Conservation (phyloP, 1,140 invertebrate genomes). For the Steinernema khuongi region DNA sequence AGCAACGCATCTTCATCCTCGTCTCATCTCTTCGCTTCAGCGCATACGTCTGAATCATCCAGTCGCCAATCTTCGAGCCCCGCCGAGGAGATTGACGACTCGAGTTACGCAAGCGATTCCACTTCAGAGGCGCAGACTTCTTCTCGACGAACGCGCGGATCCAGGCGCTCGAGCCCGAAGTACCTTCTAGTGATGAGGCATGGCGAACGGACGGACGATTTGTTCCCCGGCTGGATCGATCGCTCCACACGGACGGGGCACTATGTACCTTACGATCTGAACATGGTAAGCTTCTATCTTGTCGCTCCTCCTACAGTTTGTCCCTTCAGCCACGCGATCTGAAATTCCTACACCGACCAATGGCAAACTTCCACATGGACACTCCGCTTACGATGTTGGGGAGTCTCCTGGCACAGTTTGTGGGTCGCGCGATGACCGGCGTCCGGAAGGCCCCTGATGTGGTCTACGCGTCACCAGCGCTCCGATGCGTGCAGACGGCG, state of each 20-base stretch:
- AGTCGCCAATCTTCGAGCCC: too few species aligned
- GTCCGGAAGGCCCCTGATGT: constrained; percentile 60
- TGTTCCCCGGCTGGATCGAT: constrained; percentile 43
- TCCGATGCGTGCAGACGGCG: constrained; percentile 82
- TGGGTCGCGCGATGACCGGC: constrained; percentile 24
- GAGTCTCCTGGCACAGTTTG: constrained; percentile 40
- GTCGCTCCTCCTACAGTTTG: neutral
- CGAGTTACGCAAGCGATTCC: too few species aligned
- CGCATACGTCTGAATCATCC: too few species aligned
- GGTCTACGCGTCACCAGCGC: constrained; percentile 76
- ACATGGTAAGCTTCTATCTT: constrained; percentile 74
- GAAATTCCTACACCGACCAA: constrained; percentile 62
- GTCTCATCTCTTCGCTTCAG: too few species aligned
- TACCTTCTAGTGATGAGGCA: constrained; percentile 43
- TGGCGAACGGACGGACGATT: constrained; percentile 41
- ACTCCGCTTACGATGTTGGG: constrained; percentile 77
- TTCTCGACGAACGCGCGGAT: too few species aligned
- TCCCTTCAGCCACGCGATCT: constrained; percentile 58
- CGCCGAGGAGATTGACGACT: too few species aligned
- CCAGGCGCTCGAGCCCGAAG: too few species aligned
- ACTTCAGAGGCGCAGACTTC: too few species aligned
- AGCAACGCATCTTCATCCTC: too few species aligned
- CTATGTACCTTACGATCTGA: constrained; percentile 77
- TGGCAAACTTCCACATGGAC: constrained; percentile 71
- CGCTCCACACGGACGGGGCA: constrained; percentile 30